Evolutionary conservation across 2,113 vertebrate species (phyloP), one percentile per base, ranked within the genome.

Genomic region (Ceyx cyanopectus): DNA sequence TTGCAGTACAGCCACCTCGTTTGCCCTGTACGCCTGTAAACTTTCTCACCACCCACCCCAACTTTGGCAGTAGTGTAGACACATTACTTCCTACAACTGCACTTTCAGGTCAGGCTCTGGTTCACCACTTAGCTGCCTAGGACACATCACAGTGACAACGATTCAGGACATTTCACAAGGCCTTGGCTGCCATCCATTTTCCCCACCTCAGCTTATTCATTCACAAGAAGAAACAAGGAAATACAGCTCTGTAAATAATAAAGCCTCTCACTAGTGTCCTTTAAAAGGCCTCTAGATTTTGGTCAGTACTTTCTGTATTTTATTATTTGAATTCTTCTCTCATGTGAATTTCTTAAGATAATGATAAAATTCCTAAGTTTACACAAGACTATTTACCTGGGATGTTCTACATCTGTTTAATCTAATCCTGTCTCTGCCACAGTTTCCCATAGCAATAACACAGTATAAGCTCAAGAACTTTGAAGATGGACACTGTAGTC

Each of bases 261-360:
- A 94, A 68, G n/a, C 40, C 21, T 81, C 15, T 41, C 27, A 65
- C 50, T 57, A 51, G n/a, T 46, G 29, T 65, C 53, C 91, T 80
- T 87, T 43, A 73, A 85, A 81, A 82, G 9, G 9, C 7, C 11
- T 82, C 48, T 80, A 73, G 34, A 90, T 61, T 92, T 88, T 80
- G 24, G 20, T 66, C 67, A 76, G 63, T 80, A 65, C 22, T 83
- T 83, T 69, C 60, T 73, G 40, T 73, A 61, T 76, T 83, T 85
- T 40, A 45, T 80, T 65, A 78, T 15, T 88, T 61, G 34, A 80
- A 53, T 76, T 80, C 9, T 70, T 68, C 10, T 68, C 23, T 85
- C 40, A 50, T 45, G 40, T 87, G 70, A 72, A 73, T 76, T 91
- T 96, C 63, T 79, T 62, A 93, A 87, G 27, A 17, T 65, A 75